These are phyloP conservation scores for Gymnobelideus leadbeateri DNA, from an alignment of 2,113 vertebrate species.

Conservation along the genomic window DNA sequence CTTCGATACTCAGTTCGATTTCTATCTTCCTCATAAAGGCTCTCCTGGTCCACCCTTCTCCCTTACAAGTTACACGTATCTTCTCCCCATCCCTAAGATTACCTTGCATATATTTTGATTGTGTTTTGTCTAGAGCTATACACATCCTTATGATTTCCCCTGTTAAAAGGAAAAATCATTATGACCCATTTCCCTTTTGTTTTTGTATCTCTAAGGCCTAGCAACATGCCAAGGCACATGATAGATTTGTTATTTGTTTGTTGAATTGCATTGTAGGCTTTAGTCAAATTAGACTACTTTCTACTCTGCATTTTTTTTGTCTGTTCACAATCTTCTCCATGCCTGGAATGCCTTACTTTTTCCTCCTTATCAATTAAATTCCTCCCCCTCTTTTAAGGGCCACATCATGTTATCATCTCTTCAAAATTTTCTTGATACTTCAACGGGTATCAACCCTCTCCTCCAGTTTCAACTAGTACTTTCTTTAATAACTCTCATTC, in stretches of 20 bases:
- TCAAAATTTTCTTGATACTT: not conserved
- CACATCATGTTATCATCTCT: not conserved
- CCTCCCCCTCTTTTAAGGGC: not conserved
- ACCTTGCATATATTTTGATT: not conserved
- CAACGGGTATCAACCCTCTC: not conserved
- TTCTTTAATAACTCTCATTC: not conserved
- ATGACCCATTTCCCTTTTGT: not conserved
- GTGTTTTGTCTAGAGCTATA: not conserved
- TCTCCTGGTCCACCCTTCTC: not conserved
- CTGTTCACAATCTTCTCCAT: not conserved
- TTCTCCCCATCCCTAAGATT: not conserved
- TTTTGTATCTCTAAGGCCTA: not conserved
- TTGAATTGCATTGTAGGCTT: not conserved
- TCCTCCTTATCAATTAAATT: not conserved
- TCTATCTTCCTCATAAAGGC: not conserved
- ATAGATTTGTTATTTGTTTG: not conserved
- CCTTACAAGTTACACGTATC: not conserved
- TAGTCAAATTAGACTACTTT: not conserved
- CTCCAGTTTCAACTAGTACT: not conserved
- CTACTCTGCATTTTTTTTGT: not conserved
- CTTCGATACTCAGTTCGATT: not conserved
- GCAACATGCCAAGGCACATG: not conserved
- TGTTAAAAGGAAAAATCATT: not conserved
- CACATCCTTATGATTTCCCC: not conserved
- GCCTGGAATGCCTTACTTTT: not conserved